phyloP scores from a whole-genome alignment of 1,140 invertebrate genomes.

The Drosophila prosaltans region DNA sequence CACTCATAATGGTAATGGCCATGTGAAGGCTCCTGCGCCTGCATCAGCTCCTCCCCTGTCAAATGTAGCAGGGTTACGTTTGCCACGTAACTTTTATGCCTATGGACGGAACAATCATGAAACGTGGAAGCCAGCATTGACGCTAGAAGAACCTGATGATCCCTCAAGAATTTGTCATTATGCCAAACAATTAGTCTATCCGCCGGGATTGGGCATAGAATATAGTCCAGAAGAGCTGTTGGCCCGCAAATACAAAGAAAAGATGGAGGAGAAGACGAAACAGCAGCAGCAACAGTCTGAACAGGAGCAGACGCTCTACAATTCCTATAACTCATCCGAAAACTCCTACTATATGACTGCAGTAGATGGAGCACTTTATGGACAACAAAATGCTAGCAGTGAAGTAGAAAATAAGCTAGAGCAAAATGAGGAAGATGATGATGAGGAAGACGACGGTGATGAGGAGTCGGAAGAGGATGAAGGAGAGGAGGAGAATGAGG shows the following conservation, averaged over 20 bases:
- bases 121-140: conserved; percentile 79
- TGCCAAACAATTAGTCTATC: conserved; percentile 76
- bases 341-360: conserved; percentile 65
- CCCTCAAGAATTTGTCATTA: conserved; percentile 74
- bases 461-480: conserved; percentile 23
- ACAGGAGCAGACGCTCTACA: conserved; percentile 44
- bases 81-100: conserved; percentile 72
- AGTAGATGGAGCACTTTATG: conserved; percentile 54
- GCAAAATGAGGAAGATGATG: conserved; percentile 32
- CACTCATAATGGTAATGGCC: conserved; percentile 45
- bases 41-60: neutral
- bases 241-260: conserved; percentile 56
- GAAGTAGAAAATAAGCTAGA: conserved; percentile 8
- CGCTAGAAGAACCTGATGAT: conserved; percentile 79
- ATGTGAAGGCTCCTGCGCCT: conserved; percentile 8
- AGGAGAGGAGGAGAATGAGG: conserved; percentile 44
- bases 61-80: conserved; percentile 53
- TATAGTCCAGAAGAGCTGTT: conserved; percentile 80
- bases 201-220: conserved; percentile 62
- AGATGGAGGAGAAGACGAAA: conserved; percentile 39
- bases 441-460: conserved; percentile 32
- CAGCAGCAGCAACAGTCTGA: conserved; percentile 34
- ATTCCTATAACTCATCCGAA: conserved; percentile 54
- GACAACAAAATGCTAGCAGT: conserved; percentile 35
- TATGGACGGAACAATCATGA: conserved; percentile 79